phyloP scores from a whole-genome alignment of 1,140 invertebrate species.

The Asbolus verrucosus region DNA sequence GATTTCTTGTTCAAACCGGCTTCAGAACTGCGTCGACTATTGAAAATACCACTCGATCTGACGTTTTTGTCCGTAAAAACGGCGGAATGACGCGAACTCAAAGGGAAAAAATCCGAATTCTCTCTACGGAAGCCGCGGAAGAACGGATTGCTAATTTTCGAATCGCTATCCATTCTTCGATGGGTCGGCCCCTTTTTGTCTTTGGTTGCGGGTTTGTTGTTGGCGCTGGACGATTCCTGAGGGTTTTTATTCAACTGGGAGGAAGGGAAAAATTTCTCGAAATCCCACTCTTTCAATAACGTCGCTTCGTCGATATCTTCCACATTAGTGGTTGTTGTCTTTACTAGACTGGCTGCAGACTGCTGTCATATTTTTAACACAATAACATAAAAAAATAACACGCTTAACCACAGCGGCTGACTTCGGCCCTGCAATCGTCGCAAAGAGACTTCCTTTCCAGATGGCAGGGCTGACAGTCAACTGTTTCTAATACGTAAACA shows the following conservation, averaged over 20 bases:
- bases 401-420: background rate
- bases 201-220: constrained; percentile 61
- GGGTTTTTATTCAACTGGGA: constrained; percentile 60
- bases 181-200: constrained; percentile 66
- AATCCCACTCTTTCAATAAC: constrained; percentile 85
- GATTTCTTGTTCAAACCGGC: constrained; percentile 66
- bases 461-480: background rate
- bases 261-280: constrained; percentile 82
- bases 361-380: constrained; percentile 57
- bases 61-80: constrained; percentile 70
- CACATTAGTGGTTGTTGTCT: constrained; percentile 57
- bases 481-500: constrained; percentile 18
- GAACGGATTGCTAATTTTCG: constrained; percentile 75
- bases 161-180: constrained; percentile 77
- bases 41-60: constrained; percentile 74
- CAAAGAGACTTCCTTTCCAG: background rate
- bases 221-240: constrained; percentile 55
- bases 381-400: constrained; percentile 34
- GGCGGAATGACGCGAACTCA: constrained; percentile 78
- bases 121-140: constrained; percentile 83
- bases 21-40: constrained; percentile 73
- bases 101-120: constrained; percentile 83
- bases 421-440: too few species aligned
- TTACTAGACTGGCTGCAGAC: constrained; percentile 61
- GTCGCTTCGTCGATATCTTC: constrained; percentile 77